Evolutionary conservation across 1,140 invertebrate species (phyloP), one percentile per base, ranked within the genome.

Genomic region (Sycophila sp.): DNA sequence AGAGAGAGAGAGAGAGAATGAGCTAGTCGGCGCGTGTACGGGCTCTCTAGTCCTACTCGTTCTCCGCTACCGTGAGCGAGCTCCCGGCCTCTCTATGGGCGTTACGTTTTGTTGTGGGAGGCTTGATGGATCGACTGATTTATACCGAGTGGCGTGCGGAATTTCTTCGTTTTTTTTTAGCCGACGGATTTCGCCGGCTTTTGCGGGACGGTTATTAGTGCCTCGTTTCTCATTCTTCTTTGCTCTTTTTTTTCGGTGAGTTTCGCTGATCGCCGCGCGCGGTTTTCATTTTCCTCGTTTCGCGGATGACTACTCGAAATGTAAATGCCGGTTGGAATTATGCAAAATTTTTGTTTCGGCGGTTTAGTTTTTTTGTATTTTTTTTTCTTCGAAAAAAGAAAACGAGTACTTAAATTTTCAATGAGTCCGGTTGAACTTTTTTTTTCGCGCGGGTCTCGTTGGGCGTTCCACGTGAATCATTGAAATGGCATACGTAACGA

Each of bases 101-200:
- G 64, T 45, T 63, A 47, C 30, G 32, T 56, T 19, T 66, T 40
- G 36, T 28, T n/a, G 47, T 28, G 63, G 22, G 22, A 15, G 22
- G n/a, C n/a, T n/a, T 66, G 51, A 66, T 66, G 64, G 51, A 66
- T 66, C 24, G 64, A 2, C 28, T 42, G 51, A 56, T 22, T 56
- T 66, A 56, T 40, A 15, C 19, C 40, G 19, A 17, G 19, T 28
- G 30, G 22, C 63, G 47, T 49, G n/a, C n/a, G n/a, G n/a, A n/a
- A n/a, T n/a, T n/a, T n/a, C n/a, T n/a, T n/a, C n/a, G n/a, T n/a
- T n/a, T n/a, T n/a, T n/a, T n/a, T n/a, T n/a, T n/a, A n/a, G n/a
- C n/a, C n/a, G n/a, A n/a, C n/a, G n/a, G n/a, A n/a, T n/a, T n/a
- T n/a, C n/a, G n/a, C n/a, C n/a, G n/a, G n/a, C n/a, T n/a, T n/a